phyloP scores from a whole-genome alignment of 1,140 invertebrate species.

The Cephus cinctus region DNA sequence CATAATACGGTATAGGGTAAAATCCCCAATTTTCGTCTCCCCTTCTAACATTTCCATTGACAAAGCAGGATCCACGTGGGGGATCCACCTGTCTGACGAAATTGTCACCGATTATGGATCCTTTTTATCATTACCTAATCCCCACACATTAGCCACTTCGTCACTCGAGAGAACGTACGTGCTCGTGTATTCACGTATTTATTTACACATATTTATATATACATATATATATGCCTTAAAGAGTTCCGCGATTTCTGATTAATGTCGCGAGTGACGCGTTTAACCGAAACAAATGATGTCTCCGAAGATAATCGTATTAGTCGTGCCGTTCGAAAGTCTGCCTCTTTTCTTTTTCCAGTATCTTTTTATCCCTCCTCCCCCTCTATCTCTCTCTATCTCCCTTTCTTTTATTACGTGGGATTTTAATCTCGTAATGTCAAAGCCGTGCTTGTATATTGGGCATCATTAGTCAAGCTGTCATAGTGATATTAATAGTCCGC shows the following conservation, averaged over 20 bases:
- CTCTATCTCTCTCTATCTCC: slow-evolving; percentile 18
- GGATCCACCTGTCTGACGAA: no score
- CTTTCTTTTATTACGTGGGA: slow-evolving; percentile 37
- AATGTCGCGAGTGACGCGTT: no score
- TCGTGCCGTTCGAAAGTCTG: slow-evolving; percentile 10
- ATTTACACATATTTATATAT: neutral
- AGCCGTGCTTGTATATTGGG: slow-evolving; percentile 44
- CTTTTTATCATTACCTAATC: no score
- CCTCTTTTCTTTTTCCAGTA: slow-evolving; percentile 15
- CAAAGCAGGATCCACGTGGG: no score
- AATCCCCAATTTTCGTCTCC: no score
- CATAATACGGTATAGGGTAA: no score
- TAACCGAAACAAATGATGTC: slow-evolving; percentile 39
- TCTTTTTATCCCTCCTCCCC: slow-evolving; percentile 19
- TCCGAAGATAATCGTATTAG: slow-evolving; percentile 29
- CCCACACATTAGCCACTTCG: no score
- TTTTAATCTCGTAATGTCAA: slow-evolving; percentile 56
- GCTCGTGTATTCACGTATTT: no score
- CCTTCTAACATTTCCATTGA: no score
- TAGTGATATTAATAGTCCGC: slow-evolving; percentile 52
- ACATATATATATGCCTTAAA: neutral
- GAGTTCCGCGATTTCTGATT: no score
- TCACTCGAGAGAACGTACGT: no score
- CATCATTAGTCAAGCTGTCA: slow-evolving; percentile 56
- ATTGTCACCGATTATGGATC: no score